Conservation (phyloP, 2,113 vertebrate species). For the Alaudala cheleensis region DNA sequence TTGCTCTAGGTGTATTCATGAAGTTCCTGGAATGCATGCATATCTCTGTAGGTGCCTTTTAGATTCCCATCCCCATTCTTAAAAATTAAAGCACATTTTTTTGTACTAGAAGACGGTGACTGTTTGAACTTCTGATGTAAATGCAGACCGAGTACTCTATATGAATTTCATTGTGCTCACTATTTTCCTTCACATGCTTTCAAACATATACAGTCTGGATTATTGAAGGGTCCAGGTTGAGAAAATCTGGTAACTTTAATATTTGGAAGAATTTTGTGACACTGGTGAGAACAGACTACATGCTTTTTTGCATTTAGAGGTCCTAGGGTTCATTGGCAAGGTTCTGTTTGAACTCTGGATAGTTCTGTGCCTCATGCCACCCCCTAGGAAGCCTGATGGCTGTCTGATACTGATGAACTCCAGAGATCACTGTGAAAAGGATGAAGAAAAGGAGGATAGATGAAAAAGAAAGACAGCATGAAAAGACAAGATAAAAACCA, state of each 20-base stretch:
- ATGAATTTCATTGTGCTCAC: neutral
- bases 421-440: neutral
- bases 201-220: neutral
- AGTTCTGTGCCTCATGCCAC: rapidly evolving
- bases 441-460: neutral
- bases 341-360: neutral
- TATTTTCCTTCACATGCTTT: neutral
- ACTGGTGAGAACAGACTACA: neutral
- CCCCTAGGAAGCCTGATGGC: neutral
- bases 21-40: rapidly evolving
- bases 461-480: neutral
- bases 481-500: neutral
- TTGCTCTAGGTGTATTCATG: neutral
- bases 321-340: neutral
- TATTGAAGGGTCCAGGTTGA: neutral
- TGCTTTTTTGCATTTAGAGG: neutral
- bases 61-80: neutral
- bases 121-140: neutral
- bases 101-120: neutral
- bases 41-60: neutral
- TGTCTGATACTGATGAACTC: neutral
- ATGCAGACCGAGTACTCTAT: neutral
- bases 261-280: neutral
- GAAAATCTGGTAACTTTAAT: neutral
- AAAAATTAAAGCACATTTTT: neutral